Conservation (phyloP, 2,888 invertebrate genomes). For the Drosophila picticornis region DNA sequence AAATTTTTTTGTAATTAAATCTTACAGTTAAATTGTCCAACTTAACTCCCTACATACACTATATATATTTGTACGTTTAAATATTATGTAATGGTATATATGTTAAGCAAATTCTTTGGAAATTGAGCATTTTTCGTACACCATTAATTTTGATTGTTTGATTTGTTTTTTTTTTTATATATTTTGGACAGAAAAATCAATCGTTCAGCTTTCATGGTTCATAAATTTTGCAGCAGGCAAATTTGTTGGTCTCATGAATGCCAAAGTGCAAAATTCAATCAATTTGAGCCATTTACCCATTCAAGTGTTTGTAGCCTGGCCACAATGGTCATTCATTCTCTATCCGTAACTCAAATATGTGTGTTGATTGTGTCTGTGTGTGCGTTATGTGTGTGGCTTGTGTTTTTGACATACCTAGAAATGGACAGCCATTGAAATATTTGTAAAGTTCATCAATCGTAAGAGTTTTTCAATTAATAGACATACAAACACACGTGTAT, state of each 20-base stretch:
- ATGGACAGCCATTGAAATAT: conserved; percentile 58
- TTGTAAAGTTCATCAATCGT: conserved; percentile 59
- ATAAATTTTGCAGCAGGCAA: conserved; percentile 66
- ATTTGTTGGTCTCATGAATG: conserved; percentile 77
- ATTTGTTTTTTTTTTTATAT: conserved; percentile 11
- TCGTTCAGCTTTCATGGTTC: conserved; percentile 52
- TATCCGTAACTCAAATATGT: conserved; percentile 3
- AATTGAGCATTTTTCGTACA: conserved; percentile 22
- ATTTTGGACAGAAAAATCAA: conserved; percentile 16
- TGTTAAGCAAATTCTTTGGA: conserved; percentile 10
- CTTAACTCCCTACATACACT: background rate
- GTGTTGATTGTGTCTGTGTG: background rate
- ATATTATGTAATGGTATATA: background rate
- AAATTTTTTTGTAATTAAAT: background rate
- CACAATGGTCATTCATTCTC: conserved; percentile 59
- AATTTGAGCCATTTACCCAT: conserved; percentile 76
- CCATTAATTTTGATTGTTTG: conserved; percentile 34
- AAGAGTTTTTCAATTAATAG: conserved; percentile 64
- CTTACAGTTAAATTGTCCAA: background rate
- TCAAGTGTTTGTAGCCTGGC: conserved; percentile 52
- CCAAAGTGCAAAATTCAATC: conserved; percentile 80
- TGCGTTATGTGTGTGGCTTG: conserved; percentile 31
- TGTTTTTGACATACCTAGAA: conserved; percentile 62
- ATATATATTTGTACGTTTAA: background rate
- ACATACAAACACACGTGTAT: conserved; percentile 16